Conservation (phyloP, 2,888 invertebrate species). For the Lomographa bimaculata region DNA sequence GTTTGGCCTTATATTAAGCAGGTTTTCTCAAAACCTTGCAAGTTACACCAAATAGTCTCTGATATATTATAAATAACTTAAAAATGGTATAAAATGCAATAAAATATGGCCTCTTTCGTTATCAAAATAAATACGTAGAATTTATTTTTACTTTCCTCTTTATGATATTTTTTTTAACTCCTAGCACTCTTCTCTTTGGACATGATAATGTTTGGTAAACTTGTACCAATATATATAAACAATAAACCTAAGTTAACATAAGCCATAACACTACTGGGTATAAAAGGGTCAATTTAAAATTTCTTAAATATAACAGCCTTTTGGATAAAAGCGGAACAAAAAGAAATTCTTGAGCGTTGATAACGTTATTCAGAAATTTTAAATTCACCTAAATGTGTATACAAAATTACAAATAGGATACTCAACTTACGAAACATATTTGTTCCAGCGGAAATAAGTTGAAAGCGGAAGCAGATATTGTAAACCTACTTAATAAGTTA, state of each 20-base stretch:
- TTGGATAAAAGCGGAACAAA: not conserved
- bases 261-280: constrained; percentile 47
- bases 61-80: constrained; percentile 52
- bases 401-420: constrained; percentile 37
- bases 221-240: constrained; percentile 51
- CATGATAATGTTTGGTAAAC: constrained; percentile 65
- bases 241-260: constrained; percentile 37
- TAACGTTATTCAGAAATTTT: constrained; percentile 21
- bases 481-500: constrained; percentile 41
- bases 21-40: constrained; percentile 56
- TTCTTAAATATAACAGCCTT: constrained; percentile 12
- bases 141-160: constrained; percentile 38
- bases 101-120: constrained; percentile 62
- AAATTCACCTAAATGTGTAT: constrained; percentile 12
- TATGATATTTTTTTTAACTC: constrained; percentile 50
- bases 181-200: constrained; percentile 69
- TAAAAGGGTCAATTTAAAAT: constrained; percentile 31
- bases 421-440: constrained; percentile 18
- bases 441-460: constrained; percentile 32
- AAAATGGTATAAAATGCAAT: constrained; percentile 54
- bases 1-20: constrained; percentile 53
- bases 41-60: constrained; percentile 28
- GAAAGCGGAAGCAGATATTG: constrained; percentile 42
- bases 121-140: constrained; percentile 67
- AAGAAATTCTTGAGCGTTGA: constrained; percentile 1